These are phyloP conservation scores for Acanthococcus lagerstroemiae DNA, from an alignment of 2,888 invertebrate genomes.

Conservation along the genomic window DNA sequence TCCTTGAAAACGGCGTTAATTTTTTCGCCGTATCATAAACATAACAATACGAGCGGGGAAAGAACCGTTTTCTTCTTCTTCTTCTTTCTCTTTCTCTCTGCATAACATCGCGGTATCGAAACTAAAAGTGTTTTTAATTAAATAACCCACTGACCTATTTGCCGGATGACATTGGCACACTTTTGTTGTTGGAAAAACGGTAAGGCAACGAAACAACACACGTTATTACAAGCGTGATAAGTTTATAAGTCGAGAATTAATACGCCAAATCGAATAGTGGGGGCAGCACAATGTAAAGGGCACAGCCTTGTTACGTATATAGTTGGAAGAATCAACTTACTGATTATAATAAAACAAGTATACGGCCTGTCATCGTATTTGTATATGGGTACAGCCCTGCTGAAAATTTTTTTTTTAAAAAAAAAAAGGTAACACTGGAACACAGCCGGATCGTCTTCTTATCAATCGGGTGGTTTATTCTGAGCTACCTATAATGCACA, in stretches of 20 bases:
- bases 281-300: slow-evolving; percentile 16
- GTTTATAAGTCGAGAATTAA: slow-evolving; percentile 23
- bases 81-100: no score
- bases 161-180: slow-evolving; percentile 28
- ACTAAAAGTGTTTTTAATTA: slow-evolving; percentile 27
- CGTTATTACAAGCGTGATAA: slow-evolving; percentile 18
- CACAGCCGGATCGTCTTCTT: no score
- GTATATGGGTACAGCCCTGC: no score
- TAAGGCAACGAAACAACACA: slow-evolving; percentile 17
- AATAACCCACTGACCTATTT: slow-evolving; percentile 31
- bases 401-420: no score
- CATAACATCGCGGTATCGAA: slow-evolving; percentile 11
- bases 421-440: no score
- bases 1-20: no score
- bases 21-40: no score
- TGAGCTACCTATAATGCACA: no score
- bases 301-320: slow-evolving; percentile 11
- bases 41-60: no score
- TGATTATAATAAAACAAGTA: slow-evolving; percentile 6
- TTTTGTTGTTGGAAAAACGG: slow-evolving; percentile 4
- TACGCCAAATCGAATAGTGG: not conserved
- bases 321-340: not conserved
- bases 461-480: no score
- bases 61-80: no score
- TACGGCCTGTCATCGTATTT: no score